A percentile compares a stretch with the other conserved stretches of the same genome.
Evolutionary conservation across 1,140 invertebrate genomes (phyloP).

Genomic region (Halesus radiatus): DNA sequence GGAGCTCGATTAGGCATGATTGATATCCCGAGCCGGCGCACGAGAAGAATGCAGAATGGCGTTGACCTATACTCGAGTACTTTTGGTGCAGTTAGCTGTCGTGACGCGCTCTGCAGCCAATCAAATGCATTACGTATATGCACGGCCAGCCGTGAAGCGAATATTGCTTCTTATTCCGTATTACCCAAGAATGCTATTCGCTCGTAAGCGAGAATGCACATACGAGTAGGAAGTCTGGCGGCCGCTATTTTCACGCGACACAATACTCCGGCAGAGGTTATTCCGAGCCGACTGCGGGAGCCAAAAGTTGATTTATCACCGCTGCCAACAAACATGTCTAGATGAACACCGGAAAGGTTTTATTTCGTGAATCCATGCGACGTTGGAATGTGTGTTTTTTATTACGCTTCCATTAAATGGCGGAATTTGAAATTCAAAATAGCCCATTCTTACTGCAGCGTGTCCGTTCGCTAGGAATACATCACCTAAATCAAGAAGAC

Average conservation of each 20-base stretch:
- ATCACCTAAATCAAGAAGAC: too few relatives aligned
- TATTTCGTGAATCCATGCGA: conserved; percentile 10
- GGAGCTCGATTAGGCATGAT: neutral
- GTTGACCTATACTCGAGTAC: neutral
- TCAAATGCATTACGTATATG: neutral
- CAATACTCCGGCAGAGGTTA: conserved; percentile 1
- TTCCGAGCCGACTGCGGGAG: conserved; percentile 29
- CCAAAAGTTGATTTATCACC: conserved; percentile 50
- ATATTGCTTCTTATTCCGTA: neutral
- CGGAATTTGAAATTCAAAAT: neutral
- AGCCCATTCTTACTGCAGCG: neutral
- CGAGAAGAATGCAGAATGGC: conserved; percentile 9
- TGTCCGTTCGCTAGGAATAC: neutral
- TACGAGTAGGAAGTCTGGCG: conserved; percentile 4
- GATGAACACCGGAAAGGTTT: conserved; percentile 5
- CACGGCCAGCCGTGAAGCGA: neutral
- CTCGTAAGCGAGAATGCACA: neutral
- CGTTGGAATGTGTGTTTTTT: conserved; percentile 1
- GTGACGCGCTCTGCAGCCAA: neutral
- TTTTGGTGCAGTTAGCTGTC: conserved; percentile 16
- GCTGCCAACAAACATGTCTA: conserved; percentile 22
- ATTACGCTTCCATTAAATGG: neutral
- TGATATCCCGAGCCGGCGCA: neutral
- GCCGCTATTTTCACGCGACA: conserved; percentile 2
- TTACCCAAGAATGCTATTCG: neutral